A percentile compares a stretch with the other conserved stretches of the same genome.
These are phyloP conservation scores for Halisarca cf. caerulea DNA, from an alignment of 37 sponge, comb jelly and placozoan species.

Conservation along the genomic window DNA sequence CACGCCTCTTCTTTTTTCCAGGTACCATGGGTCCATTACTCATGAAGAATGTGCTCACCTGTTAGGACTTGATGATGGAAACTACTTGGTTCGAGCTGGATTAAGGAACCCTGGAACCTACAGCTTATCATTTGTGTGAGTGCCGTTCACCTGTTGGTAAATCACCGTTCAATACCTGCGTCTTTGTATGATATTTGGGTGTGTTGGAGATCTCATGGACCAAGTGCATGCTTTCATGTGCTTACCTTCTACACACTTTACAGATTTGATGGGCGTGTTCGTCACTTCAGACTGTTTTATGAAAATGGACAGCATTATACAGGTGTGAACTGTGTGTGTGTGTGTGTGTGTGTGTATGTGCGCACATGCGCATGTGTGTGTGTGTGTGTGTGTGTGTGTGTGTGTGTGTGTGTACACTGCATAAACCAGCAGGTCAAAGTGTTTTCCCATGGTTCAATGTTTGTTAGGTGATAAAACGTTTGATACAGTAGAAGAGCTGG, in stretches of 20 bases:
- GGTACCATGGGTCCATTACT: constrained; percentile 79
- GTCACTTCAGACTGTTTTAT: constrained; percentile 73
- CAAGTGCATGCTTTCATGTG: too few species aligned
- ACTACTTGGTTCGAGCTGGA: constrained; percentile 74
- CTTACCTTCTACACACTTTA: too few species aligned
- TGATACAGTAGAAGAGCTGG: constrained; percentile 85
- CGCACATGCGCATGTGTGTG: not conserved
- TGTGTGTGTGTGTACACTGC: not conserved
- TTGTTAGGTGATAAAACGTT: constrained; percentile 77
- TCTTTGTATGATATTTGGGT: too few species aligned
- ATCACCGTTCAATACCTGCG: too few species aligned
- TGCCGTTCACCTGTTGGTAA: too few species aligned
- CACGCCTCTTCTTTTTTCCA: not conserved
- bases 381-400: constrained; percentile 12
- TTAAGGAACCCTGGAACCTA: constrained; percentile 72
- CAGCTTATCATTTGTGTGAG: constrained; percentile 87
- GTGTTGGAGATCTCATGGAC: too few species aligned
- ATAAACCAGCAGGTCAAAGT: too few species aligned
- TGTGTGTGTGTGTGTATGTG: not conserved
- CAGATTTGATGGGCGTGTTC: constrained; percentile 49
- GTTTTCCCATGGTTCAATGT: not conserved
- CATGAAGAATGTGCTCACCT: constrained; percentile 63
- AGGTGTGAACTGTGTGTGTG: constrained; percentile 44
- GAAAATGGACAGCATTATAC: constrained; percentile 55
- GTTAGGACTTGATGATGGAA: constrained; percentile 61